phyloP scores from a whole-genome alignment of 2,797 vertebrate species.

The Macroramphosus scolopax region DNA sequence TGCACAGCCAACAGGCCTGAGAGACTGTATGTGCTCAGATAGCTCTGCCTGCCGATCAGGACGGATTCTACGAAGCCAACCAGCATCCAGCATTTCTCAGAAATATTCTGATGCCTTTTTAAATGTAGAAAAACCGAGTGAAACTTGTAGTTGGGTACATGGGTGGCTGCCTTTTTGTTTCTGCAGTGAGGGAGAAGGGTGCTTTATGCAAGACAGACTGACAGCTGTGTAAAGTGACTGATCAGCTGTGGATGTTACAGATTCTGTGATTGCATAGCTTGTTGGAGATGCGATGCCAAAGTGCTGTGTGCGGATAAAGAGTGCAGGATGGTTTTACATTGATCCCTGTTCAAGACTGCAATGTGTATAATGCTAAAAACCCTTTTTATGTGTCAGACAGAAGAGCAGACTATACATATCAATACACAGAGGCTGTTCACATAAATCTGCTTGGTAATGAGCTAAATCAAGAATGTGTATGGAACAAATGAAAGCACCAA shows the following conservation, averaged over 20 bases:
- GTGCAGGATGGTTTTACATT: slow-evolving; percentile 4
- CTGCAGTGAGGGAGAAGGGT: slow-evolving; percentile 11
- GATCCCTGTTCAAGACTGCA: slow-evolving; percentile 14
- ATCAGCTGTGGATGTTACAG: background rate
- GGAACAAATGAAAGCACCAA: slow-evolving; percentile 16
- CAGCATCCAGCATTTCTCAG: slow-evolving; percentile 12
- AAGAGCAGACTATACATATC: slow-evolving; percentile 55
- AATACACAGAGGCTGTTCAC: slow-evolving; percentile 20
- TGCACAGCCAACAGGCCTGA: too few relatives aligned
- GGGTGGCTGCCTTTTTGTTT: slow-evolving; percentile 25
- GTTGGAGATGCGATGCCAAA: slow-evolving; percentile 33
- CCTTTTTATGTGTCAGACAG: slow-evolving; percentile 12
- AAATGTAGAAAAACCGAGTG: slow-evolving; percentile 20
- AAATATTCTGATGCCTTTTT: slow-evolving; percentile 55
- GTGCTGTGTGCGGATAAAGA: slow-evolving; percentile 17
- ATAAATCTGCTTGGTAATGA: slow-evolving; percentile 12
- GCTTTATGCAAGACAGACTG: slow-evolving; percentile 41
- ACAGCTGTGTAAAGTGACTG: slow-evolving; percentile 15
- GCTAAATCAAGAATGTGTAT: slow-evolving; percentile 37
- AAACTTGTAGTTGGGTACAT: slow-evolving; percentile 4
- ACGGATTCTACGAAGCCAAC: slow-evolving; percentile 17
- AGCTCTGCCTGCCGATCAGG: slow-evolving; percentile 7
- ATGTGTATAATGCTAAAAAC: slow-evolving; percentile 5
- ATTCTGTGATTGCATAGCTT: slow-evolving; percentile 3
- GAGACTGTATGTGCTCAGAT: too few relatives aligned